A percentile compares a stretch with the other conserved stretches of the same genome.
Conservation (phyloP, 2,888 invertebrate genomes). For the Boloria euphrosyne region DNA sequence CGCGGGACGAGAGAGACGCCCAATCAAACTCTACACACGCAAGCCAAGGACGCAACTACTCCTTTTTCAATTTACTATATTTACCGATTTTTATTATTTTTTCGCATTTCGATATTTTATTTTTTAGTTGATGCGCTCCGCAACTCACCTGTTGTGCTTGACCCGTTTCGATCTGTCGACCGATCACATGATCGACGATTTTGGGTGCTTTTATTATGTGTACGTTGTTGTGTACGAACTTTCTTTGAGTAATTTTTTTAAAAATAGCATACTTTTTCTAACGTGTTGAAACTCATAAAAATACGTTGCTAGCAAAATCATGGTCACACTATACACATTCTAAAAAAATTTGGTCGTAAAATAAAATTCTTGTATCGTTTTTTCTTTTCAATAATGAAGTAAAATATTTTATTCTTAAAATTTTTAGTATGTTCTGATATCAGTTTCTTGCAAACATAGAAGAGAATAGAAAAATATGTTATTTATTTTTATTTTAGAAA, state of each 20-base stretch:
- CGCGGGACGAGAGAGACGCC: constrained; percentile 65
- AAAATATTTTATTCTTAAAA: neutral
- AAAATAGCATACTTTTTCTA: constrained; percentile 7
- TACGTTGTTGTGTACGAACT: constrained; percentile 34
- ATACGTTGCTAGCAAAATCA: constrained; percentile 12
- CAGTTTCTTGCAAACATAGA: neutral
- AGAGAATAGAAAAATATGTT: constrained; percentile 3
- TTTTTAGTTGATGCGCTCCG: constrained; percentile 81
- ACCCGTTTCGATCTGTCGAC: constrained; percentile 77
- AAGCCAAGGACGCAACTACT: constrained; percentile 58
- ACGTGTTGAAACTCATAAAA: constrained; percentile 7
- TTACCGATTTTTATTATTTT: constrained; percentile 81
- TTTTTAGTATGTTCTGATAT: neutral
- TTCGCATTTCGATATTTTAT: constrained; percentile 82
- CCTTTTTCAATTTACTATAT: constrained; percentile 82
- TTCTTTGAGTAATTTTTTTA: constrained; percentile 17
- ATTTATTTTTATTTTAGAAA: constrained; percentile 10
- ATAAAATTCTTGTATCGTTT: neutral
- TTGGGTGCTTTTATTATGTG: constrained; percentile 61
- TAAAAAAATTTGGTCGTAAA: constrained; percentile 3
- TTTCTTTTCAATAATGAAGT: neutral
- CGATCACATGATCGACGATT: constrained; percentile 77
- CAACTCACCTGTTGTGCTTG: constrained; percentile 82
- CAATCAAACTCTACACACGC: constrained; percentile 40
- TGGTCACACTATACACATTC: constrained; percentile 9